Evolutionary conservation across 2,888 invertebrate species (phyloP).

Genomic region (Amiota communis): DNA sequence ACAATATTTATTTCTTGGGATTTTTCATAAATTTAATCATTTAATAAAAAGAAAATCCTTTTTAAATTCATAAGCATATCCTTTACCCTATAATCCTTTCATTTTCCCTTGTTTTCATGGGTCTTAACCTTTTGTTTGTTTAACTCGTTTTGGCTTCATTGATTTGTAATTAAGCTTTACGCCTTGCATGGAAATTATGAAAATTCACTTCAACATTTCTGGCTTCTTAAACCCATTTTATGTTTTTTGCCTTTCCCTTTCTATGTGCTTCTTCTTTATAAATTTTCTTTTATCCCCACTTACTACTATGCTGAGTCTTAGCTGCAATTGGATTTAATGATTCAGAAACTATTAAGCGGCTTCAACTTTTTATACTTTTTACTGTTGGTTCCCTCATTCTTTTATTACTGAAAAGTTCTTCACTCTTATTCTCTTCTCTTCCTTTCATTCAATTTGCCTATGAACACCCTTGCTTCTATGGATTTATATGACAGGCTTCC

Average conservation of each 20-base stretch:
- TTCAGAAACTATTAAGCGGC: conserved; percentile 61
- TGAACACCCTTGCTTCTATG: background rate
- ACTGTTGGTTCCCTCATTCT: too few relatives aligned
- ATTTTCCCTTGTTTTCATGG: too few relatives aligned
- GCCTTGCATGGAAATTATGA: conserved; percentile 24
- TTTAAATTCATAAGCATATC: too few relatives aligned
- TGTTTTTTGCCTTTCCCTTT: conserved; percentile 11
- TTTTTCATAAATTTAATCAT: too few relatives aligned
- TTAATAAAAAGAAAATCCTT: too few relatives aligned
- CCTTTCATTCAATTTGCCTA: too few relatives aligned
- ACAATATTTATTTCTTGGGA: too few relatives aligned
- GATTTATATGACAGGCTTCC: background rate
- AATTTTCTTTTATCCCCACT: too few relatives aligned
- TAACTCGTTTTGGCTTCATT: conserved; percentile 44
- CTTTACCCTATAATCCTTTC: too few relatives aligned
- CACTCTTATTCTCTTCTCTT: background rate
- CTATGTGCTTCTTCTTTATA: background rate
- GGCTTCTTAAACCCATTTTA: background rate
- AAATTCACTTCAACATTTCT: background rate
- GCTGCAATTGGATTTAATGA: conserved; percentile 60
- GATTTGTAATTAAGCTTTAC: conserved; percentile 57
- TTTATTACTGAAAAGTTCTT: too few relatives aligned
- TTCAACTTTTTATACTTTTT: conserved; percentile 41
- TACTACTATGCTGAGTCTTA: background rate
- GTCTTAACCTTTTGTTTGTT: too few relatives aligned